A percentile compares a stretch with the other conserved stretches of the same genome.
These are phyloP conservation scores for Corythoichthys haematopterus DNA, from an alignment of 2,113 vertebrate species.

Conservation along the genomic window DNA sequence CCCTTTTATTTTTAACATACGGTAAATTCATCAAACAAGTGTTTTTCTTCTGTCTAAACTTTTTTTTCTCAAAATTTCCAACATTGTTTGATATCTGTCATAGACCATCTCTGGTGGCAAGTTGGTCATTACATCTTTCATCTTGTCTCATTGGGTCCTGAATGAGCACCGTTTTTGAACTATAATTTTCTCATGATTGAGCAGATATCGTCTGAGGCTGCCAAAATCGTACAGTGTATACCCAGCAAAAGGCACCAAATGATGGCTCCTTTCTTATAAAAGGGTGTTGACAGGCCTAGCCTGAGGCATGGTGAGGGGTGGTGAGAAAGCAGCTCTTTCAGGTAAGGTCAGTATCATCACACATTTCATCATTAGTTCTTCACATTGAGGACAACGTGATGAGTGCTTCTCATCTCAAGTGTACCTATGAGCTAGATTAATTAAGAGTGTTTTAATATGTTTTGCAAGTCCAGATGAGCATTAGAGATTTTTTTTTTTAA, in stretches of 20 bases:
- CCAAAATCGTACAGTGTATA: background rate
- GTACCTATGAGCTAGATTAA: background rate
- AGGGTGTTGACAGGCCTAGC: constrained; percentile 66
- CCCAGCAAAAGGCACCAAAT: background rate
- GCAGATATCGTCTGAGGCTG: background rate
- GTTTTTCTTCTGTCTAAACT: background rate
- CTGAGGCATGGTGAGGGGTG: constrained; percentile 47
- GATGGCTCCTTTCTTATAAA: constrained; percentile 58
- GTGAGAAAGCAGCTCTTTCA: constrained; percentile 45
- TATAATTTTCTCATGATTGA: background rate
- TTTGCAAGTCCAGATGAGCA: background rate
- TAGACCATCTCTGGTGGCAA: background rate
- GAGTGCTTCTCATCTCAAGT: constrained; percentile 3
- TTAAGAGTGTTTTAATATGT: background rate
- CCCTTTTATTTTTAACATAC: background rate
- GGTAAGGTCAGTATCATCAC: constrained; percentile 53
- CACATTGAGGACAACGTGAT: constrained; percentile 5
- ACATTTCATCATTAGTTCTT: constrained; percentile 43
- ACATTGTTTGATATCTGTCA: background rate
- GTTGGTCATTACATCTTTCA: background rate
- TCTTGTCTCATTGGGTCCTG: background rate
- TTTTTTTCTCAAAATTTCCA: background rate
- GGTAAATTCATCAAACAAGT: background rate
- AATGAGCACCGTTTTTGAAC: background rate
- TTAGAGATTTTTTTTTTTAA: too few relatives aligned